A percentile compares a stretch with the other conserved stretches of the same genome.
phyloP scores from a whole-genome alignment of 2,888 invertebrate species.

The Lagria hirta region DNA sequence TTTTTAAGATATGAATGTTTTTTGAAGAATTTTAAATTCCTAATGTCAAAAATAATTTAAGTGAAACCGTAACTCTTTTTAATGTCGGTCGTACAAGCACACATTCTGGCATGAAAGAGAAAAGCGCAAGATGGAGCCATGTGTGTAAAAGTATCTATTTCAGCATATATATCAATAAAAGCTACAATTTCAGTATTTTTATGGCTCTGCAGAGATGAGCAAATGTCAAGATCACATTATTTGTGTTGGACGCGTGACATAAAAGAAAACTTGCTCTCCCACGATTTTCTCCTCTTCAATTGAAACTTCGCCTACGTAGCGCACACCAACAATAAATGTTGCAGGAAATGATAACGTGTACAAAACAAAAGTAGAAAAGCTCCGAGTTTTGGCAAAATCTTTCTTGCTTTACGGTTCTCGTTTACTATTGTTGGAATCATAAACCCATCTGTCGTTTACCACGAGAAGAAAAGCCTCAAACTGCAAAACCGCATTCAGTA shows the following conservation, averaged over 20 bases:
- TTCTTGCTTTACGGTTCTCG: constrained; percentile 2
- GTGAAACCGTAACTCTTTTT: no score
- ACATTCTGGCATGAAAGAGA: no score
- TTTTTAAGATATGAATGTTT: no score
- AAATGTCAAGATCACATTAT: constrained; percentile 43
- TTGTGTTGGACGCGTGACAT: constrained; percentile 40
- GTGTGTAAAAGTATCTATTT: constrained; percentile 41
- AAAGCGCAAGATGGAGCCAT: constrained; percentile 21
- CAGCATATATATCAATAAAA: constrained; percentile 41
- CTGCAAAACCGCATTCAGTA: no score
- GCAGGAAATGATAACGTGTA: constrained; percentile 1
- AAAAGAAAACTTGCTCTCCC: constrained; percentile 23
- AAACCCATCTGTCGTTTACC: constrained; percentile 11
- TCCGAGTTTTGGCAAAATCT: constrained; percentile 5
- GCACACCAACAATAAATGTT: constrained; percentile 5
- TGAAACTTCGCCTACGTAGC: constrained; percentile 11
- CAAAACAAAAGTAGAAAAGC: constrained; percentile 10
- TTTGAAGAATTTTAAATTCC: no score
- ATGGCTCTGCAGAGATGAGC: constrained; percentile 39
- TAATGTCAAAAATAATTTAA: no score
- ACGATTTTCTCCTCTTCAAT: constrained; percentile 16
- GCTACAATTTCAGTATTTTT: constrained; percentile 42
- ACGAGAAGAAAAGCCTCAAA: no score
- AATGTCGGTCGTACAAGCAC: no score
- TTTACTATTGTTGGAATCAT: constrained; percentile 4